phyloP scores from a whole-genome alignment of 2,888 invertebrate genomes.

The Tubulanus polymorphus region DNA sequence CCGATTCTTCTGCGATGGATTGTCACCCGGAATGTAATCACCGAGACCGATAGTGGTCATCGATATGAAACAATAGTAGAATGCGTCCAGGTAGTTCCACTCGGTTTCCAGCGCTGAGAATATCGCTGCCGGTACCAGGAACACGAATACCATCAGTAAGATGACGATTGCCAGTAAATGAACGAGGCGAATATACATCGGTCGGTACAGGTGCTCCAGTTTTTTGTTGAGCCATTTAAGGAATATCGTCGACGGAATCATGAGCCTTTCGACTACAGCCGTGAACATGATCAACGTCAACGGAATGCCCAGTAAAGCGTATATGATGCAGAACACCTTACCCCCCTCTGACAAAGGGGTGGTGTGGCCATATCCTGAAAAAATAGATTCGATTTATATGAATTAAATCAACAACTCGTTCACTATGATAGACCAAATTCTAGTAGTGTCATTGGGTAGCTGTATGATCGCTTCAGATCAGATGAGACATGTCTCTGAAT shows the following conservation, averaged over 20 bases:
- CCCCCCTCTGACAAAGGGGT: conserved; percentile 81
- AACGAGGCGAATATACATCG: conserved; percentile 63
- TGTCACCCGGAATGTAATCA: conserved; percentile 83
- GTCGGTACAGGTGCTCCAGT: conserved; percentile 39
- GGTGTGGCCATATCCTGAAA: conserved; percentile 80
- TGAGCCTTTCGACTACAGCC: conserved; percentile 75
- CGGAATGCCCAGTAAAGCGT: conserved; percentile 79
- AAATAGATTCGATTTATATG: too few relatives aligned
- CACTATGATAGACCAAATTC: too few relatives aligned
- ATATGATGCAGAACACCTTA: conserved; percentile 82
- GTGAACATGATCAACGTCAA: conserved; percentile 78
- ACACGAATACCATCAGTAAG: conserved; percentile 61
- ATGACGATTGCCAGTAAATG: conserved; percentile 66
- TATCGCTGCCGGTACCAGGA: conserved; percentile 70
- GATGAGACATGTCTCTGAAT: too few relatives aligned
- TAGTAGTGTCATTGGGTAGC: too few relatives aligned
- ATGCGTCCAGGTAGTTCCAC: conserved; percentile 80
- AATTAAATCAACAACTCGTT: too few relatives aligned
- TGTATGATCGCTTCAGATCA: too few relatives aligned
- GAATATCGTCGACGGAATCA: conserved; percentile 70
- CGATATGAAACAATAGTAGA: conserved; percentile 89
- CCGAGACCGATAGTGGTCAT: conserved; percentile 82
- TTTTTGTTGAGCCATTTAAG: conserved; percentile 57
- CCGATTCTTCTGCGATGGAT: conserved; percentile 69
- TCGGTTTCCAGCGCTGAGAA: conserved; percentile 73